phyloP scores from a whole-genome alignment of 2,888 invertebrate species.

The Harpalus rufipes region DNA sequence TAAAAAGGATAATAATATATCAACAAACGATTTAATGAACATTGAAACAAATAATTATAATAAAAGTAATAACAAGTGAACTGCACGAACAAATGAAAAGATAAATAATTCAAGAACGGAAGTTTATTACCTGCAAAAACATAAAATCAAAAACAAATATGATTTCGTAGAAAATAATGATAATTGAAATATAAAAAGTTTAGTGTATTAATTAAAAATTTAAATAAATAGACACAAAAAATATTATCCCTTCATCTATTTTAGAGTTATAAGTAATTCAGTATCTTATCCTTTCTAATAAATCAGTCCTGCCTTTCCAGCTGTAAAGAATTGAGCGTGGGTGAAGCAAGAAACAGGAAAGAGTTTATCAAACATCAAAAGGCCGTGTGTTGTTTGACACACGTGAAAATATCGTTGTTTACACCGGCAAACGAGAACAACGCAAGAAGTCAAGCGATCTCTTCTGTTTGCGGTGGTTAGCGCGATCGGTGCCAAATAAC shows the following conservation, averaged over 20 bases:
- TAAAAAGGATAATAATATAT: neutral
- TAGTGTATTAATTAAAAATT: too few species aligned
- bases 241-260: too few species aligned
- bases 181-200: too few species aligned
- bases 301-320: too few species aligned
- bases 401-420: constrained; percentile 49
- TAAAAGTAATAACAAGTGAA: neutral
- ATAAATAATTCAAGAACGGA: neutral
- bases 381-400: constrained; percentile 6
- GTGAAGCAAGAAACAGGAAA: constrained; percentile 16
- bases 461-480: constrained; percentile 44
- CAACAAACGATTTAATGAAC: neutral
- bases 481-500: constrained; percentile 32
- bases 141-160: neutral
- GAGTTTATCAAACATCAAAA: constrained; percentile 52
- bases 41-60: neutral
- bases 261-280: neutral
- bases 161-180: neutral
- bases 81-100: neutral
- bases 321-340: neutral
- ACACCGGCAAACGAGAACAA: constrained; percentile 18
- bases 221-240: too few species aligned
- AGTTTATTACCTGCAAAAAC: neutral
- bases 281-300: too few species aligned
- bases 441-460: constrained; percentile 14